Base-by-base conservation (phyloP, 53 echinoderm and acorn worm species). In the Actinopyga echinites region DNA sequence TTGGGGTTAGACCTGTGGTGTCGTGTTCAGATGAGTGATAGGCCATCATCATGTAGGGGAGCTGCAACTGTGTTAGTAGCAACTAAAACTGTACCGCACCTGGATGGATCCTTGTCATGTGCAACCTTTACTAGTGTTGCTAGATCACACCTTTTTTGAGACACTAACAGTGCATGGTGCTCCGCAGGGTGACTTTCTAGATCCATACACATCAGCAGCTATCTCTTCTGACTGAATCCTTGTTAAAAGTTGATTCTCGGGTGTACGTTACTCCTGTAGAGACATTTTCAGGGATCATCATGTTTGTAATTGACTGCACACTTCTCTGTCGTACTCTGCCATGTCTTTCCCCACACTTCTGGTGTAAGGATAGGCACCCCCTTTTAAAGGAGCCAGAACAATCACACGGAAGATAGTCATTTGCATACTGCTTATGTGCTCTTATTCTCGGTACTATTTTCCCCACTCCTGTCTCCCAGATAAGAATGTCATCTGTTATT, bases 371-470 rank as follows among this genome's bases (percentile, higher is more conserved):
- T 56, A 86, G 49, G 19, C 86, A 62, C 8, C 49, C 35, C 8
- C 67, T 12, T 54, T 80, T 86, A 37, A 86, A 86, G 56, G 65
- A 30, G 32, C 80, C 86, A 28, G 65, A 65, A 56, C 86, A 86
- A 52, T 86, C 80, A 65, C 86, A 86, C 17, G 80, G 86, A 8
- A 86, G 57, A 56, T 86, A 80, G 1, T 80, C 54, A 22, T 29
- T 30, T 23, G 80, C 66, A 56, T 79, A 66, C n/a, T 65, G 44
- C 26, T 86, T 37, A 35, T 20, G 44, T 45, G 86, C 56, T 21
- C 86, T 44, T 38, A 80, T 86, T 21, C 65, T 67, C 1, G 86
- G 80, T 63, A 86, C 80, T 44, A 86, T 80, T 67, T 79, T 19
- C 6, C 80, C 86, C 10, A 60, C 33, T 1, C 86, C 80, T 24